Evolutionary conservation across 92 coral and sea anemone genomes (phyloP).

Genomic region (Diadumene lineata): DNA sequence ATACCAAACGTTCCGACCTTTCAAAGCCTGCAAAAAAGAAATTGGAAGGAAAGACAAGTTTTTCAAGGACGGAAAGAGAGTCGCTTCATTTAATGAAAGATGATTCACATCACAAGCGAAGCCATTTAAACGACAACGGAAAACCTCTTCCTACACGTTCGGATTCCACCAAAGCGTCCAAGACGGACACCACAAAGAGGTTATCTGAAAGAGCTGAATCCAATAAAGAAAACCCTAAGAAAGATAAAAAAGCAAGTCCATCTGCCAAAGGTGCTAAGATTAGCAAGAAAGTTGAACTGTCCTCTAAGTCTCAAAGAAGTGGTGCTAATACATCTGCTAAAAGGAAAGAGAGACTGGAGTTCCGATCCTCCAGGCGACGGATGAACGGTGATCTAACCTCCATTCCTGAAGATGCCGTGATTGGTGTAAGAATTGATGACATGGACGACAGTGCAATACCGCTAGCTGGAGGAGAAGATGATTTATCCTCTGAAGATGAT

Average conservation of each 20-base stretch:
- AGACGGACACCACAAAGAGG: conserved; percentile 9
- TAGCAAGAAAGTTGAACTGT: background rate
- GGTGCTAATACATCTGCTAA: conserved; percentile 2
- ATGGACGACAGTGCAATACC: conserved; percentile 28
- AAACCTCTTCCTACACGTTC: conserved; percentile 7
- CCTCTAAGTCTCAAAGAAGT: background rate
- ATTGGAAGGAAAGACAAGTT: background rate
- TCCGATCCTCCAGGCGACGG: conserved; percentile 32
- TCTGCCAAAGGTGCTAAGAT: conserved; percentile 19
- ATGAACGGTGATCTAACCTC: conserved; percentile 35
- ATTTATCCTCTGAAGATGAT: conserved; percentile 28
- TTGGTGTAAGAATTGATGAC: conserved; percentile 12
- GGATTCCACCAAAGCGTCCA: conserved; percentile 6
- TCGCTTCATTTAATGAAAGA: conserved; percentile 25
- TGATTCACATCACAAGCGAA: conserved; percentile 39
- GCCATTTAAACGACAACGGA: conserved; percentile 28
- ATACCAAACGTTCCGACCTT: background rate
- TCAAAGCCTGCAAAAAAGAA: conserved; percentile 24
- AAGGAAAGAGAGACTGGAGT: conserved; percentile 27
- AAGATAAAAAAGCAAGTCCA: conserved; percentile 9
- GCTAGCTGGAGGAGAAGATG: conserved; percentile 37
- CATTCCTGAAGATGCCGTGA: conserved; percentile 39
- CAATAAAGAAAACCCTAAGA: background rate
- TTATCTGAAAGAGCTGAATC: conserved; percentile 2
- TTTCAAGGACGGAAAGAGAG: conserved; percentile 14